A percentile compares a stretch with the other conserved stretches of the same genome.
phyloP scores from a whole-genome alignment of 2,888 invertebrate genomes.

The Phragmatobia fuliginosa region DNA sequence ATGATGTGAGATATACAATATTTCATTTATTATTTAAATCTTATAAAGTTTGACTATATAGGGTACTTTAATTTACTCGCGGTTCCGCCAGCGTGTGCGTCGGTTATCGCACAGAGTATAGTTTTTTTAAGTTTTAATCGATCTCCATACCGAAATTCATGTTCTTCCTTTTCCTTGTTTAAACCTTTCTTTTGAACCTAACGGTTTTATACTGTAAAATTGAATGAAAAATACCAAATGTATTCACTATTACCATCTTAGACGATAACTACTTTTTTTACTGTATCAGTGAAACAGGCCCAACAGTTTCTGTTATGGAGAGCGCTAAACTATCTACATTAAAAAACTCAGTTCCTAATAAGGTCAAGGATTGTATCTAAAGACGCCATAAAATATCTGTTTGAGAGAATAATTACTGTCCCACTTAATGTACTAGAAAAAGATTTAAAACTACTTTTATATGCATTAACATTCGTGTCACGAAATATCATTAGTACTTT shows the following conservation, averaged over 20 bases:
- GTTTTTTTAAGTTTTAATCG: no score
- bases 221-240: no score
- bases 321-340: conserved; percentile 3
- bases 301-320: background rate
- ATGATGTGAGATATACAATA: no score
- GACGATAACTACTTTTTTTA: background rate
- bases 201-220: no score
- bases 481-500: conserved; percentile 33
- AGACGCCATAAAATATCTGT: conserved; percentile 18
- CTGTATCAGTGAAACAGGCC: background rate
- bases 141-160: no score
- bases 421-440: conserved; percentile 26
- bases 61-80: no score
- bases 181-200: no score
- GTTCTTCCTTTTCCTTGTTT: no score
- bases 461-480: conserved; percentile 33
- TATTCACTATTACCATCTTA: background rate
- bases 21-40: no score
- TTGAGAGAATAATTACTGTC: conserved; percentile 17
- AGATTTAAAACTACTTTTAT: conserved; percentile 29
- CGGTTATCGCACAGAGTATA: no score
- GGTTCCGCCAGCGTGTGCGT: no score
- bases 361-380: conserved; percentile 23
- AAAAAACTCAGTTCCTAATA: conserved; percentile 19
- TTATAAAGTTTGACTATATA: no score